Base-by-base conservation (phyloP, 1,140 invertebrate species). In the Diabrotica undecimpunctata region DNA sequence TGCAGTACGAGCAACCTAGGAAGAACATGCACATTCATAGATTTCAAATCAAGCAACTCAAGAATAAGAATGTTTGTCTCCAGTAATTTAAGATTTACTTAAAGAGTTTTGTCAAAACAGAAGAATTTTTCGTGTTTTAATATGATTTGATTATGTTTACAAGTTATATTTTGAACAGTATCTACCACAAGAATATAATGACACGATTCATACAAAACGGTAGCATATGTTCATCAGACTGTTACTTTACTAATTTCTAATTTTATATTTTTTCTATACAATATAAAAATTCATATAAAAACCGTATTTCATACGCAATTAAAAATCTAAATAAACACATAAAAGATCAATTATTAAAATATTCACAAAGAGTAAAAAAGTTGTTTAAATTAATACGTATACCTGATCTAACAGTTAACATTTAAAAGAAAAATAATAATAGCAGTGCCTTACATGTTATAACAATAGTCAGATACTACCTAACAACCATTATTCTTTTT, bases 161-260 rank as follows among this genome's bases (percentile, higher is more conserved):
- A n/a, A n/a, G n/a, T n/a, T n/a, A n/a, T n/a, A n/a, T n/a, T n/a
- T n/a, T n/a, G n/a, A n/a, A n/a, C n/a, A n/a, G n/a, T n/a, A 25
- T 25, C 25, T 25, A 25, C 4, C 4, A 25, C 1, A 25, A 25
- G 25, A 1, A 25, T 25, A 25, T 25, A 25, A 25, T 25, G 1
- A 25, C 1, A 25, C 41, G 41, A 46, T 46, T 46, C n/a, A 46
- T 10, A 46, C n/a, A 36, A 54, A 36, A 13, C 13, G 12, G 12
- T 54, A 25, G 25, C 25, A 25, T 14, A 36, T 53, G 46, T 55
- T 58, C 35, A 57, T 39, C 38, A 58, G 56, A 58, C 54, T 37
- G 46, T 50, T 64, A 51, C 25, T 58, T 39, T 64, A 51, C 25
- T 64, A 64, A 46, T 51, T 46, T 38, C 36, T 53, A 64, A 57